phyloP scores from a whole-genome alignment of 35 echinoderm and acorn worm genomes.

The Ophiothrix spiculata region DNA sequence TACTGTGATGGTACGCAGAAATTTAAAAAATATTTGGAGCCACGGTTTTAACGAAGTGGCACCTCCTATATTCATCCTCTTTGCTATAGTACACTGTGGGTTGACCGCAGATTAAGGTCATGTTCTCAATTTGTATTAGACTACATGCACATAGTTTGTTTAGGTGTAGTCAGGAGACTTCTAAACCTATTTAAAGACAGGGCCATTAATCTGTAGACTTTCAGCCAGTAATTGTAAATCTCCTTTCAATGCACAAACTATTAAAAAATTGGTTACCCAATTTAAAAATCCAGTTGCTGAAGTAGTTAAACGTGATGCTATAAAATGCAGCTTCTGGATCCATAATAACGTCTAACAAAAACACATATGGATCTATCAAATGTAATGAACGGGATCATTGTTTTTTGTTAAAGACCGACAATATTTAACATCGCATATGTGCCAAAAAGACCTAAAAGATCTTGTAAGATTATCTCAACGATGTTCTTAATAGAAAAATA shows the following conservation, averaged over 20 bases:
- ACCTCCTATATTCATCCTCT: too few species aligned
- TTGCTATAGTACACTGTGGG: too few species aligned
- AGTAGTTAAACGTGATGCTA: not conserved
- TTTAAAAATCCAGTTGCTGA: not conserved
- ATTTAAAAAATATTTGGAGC: too few species aligned
- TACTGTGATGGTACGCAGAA: too few species aligned
- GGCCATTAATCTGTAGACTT: not conserved
- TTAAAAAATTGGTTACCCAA: not conserved
- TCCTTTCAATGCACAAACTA: not conserved
- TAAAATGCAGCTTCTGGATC: not conserved
- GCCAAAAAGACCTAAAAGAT: not conserved
- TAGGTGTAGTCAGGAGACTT: not conserved
- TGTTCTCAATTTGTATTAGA: not conserved
- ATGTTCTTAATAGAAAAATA: not conserved
- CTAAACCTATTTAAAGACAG: not conserved
- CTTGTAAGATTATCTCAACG: not conserved
- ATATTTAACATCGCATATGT: not conserved
- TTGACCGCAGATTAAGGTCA: too few species aligned
- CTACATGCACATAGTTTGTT: not conserved
- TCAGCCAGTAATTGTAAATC: not conserved
- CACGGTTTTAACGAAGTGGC: too few species aligned
- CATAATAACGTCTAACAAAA: not conserved
- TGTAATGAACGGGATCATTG: not conserved
- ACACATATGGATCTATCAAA: not conserved
- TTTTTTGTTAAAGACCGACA: not conserved